A percentile compares a stretch with the other conserved stretches of the same genome.
These are phyloP conservation scores for Boloria euphrosyne DNA, from an alignment of 2,888 invertebrate species.

Conservation along the genomic window DNA sequence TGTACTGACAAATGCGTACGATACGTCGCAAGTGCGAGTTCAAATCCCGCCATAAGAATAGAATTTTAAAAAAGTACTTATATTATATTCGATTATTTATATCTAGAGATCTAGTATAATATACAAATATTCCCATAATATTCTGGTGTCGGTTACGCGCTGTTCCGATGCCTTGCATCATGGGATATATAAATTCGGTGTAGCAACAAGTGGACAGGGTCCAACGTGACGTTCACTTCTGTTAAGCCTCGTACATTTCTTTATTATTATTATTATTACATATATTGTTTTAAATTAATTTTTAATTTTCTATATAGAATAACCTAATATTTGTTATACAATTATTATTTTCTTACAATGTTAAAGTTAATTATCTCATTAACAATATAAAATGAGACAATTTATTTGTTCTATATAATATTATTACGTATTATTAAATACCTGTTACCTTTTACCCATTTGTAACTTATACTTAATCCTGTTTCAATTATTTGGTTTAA, in stretches of 20 bases:
- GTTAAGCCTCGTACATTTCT: slow-evolving; percentile 71
- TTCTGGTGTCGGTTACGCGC: slow-evolving; percentile 52
- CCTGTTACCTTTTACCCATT: too few species aligned
- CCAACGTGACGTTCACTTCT: slow-evolving; percentile 73
- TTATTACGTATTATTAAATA: too few species aligned
- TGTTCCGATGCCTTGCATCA: slow-evolving; percentile 55
- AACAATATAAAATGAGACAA: too few species aligned
- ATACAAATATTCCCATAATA: slow-evolving; percentile 50
- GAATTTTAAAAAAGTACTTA: neutral
- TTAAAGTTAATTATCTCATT: too few species aligned
- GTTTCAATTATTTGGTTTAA: too few species aligned
- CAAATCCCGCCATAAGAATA: slow-evolving; percentile 24
- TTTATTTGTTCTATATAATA: too few species aligned
- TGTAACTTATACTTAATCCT: too few species aligned
- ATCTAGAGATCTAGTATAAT: neutral
- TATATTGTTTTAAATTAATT: neutral
- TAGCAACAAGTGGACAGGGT: slow-evolving; percentile 75
- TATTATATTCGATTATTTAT: neutral
- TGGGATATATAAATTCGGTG: slow-evolving; percentile 71
- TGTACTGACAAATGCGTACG: slow-evolving; percentile 7
- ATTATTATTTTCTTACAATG: too few species aligned
- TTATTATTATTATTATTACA: slow-evolving; percentile 13
- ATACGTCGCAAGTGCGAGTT: slow-evolving; percentile 27
- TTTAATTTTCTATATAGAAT: neutral
- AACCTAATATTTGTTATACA: too few species aligned